Base-by-base conservation (phyloP, 2,888 invertebrate species). In the Serrognathus titanus region DNA sequence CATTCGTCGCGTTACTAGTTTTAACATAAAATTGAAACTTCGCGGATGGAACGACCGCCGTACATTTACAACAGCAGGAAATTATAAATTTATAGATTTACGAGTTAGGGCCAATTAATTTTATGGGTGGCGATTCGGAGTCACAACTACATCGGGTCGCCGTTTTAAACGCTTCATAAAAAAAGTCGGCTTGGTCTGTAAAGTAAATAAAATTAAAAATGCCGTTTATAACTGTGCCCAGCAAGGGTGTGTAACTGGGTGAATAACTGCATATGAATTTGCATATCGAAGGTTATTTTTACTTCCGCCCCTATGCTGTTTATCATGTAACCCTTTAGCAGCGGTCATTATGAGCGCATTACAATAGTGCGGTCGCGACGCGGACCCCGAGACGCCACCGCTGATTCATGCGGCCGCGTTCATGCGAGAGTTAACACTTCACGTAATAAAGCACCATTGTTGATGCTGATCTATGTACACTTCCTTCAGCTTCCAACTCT, bases 251-350 rank as follows among this genome's bases (percentile, higher is more conserved):
- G 68, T 73, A 74, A 75, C 73, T 74, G 74, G 71, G 71, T 74
- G 74, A 75, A 73, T 73, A 75, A 76, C 74, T 72, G 71, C 70
- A 67, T 69, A 69, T 66, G 71, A 70, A 75, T 75, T 75, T 75
- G 75, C 76, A 76, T 75, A 75, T 73, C 70, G 73, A 71, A 75
- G 73, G 71, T 74, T 74, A 75, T 75, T 73, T 71, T 71, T 70
- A 72, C 73, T 74, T 75, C 74, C 74, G 74, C 75, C 75, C 75
- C 75, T 74, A 75, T 75, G 72, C 65, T 71, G 70, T 74, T 71
- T 70, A 74, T 73, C 72, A 72, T 72, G 67, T 73, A 74, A 75
- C 74, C 74, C 75, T 75, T 74, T 73, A 69, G 66, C 62, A 64
- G 53, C 65, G 66, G 70, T 73, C 72, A 73, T 73, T 73, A 73